Base-by-base conservation (phyloP, 2,888 invertebrate genomes). In the Cosmopolites sordidus region DNA sequence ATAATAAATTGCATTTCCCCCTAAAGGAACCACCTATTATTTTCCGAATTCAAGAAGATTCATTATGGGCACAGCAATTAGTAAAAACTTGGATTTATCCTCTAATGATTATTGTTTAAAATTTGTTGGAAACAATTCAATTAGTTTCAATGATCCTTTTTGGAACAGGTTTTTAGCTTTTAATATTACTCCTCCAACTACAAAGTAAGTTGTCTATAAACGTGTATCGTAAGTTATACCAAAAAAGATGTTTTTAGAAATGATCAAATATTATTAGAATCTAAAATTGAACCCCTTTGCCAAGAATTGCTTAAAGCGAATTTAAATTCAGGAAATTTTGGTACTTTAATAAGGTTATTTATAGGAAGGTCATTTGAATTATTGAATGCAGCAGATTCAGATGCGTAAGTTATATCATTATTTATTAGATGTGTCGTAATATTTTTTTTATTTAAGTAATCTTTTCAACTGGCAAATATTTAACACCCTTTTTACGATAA, bases 141-240 rank as follows among this genome's bases (percentile, higher is more conserved):
- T 99, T 62, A 81, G 87, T 3, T 81, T 86, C 5, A 92, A 92
- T 71, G 91, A 94, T 70, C 87, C 89, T 0, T 96, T 92, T 73
- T 99, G 98, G 98, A 92, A 92, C 70, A 85, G 87, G 61, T 82
- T 99, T 60, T 77, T 99, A 30, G 89, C 95, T 0, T 99, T 94
- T 69, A 91, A 93, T 61, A 86, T 95, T 63, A 82, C 83, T 30
- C 84, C 92, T 54, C 93, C 94, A 1, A 78, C 82, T 39, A 86
- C 84, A 64, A 81, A 83, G 83, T 89, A 76, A 76, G 22, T 3
- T 8, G 3, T 22, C 8, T 8, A 22, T 22, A 22, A 3, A n/a
- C n/a, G n/a, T n/a, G n/a, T n/a, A n/a, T 22, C 22, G 8, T 22
- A 22, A 22, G 22, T 8, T n/a, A n/a, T n/a, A n/a, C n/a, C n/a